Base-by-base conservation (phyloP, 2,113 vertebrate species). In the Forbesichthys papilliferus region DNA sequence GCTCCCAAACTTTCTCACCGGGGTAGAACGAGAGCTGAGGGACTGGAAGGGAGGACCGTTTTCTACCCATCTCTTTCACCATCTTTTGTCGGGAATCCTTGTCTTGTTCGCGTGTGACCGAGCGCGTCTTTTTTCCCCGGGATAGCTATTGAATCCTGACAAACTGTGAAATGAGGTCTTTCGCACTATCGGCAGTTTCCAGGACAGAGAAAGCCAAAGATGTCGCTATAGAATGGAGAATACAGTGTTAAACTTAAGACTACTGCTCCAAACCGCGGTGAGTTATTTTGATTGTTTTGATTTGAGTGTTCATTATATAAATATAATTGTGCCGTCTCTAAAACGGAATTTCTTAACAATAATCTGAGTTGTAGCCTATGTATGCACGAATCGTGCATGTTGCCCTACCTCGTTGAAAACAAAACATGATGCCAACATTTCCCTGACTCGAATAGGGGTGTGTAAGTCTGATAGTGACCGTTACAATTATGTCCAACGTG, bases 1-100 rank as follows among this genome's bases (percentile, higher is more conserved):
- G 61, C 69, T 60, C 33, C 61, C 58, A 84, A 92, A 93, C 88
- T 92, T 92, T 85, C 27, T 69, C 76, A 58, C 58, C 65, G 90
- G 78, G 82, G 68, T 68, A 79, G 72, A 79, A 71, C 71, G 75
- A 65, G 63, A 69, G 36, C 36, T 6, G 36, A 42, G 7, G 36
- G 36, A 42, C 7, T 42, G 36, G 36, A 42, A 8, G 36, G 36
- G 36, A 42, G 36, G 36, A 42, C 4, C 36, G 36, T 61, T 52
- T 5, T 34, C 27, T 42, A 2, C 66, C 49, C 5, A 53, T n/a
- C 71, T 56, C 85, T 77, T 66, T 66, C 11, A 6, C 49, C 47
- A 47, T 33, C 54, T 74, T 68, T 71, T 77, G 61, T 42, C 3
- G 68, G 46, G 79, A 74, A 86, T 74, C 56, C 49, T 13, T 34